Conservation (phyloP, 2,113 vertebrate genomes). For the Corythaeola cristata region DNA sequence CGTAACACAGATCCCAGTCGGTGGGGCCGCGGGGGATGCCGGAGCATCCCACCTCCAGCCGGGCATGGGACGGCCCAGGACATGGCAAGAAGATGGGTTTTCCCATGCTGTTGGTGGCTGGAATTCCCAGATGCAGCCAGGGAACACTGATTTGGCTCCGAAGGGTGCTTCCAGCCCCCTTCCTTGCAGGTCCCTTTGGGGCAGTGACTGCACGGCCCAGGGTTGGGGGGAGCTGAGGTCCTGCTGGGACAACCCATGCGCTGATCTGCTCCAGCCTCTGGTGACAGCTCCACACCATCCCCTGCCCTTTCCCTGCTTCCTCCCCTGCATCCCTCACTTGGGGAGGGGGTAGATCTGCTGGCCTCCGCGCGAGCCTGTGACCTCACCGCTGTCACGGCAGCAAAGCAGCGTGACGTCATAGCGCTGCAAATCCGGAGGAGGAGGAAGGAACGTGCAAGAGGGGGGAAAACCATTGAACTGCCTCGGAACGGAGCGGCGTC, state of each 20-base stretch:
- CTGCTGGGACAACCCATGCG: neutral
- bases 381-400: neutral
- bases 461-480: neutral
- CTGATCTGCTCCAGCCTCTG: neutral
- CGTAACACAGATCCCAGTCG: accelerated
- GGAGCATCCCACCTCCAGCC: neutral
- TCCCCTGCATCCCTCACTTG: neutral
- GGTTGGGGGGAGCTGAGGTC: neutral
- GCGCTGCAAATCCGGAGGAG: neutral
- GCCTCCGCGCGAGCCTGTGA: neutral
- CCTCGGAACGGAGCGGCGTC: neutral
- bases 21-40: accelerated
- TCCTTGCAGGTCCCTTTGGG: neutral
- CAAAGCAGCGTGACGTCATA: neutral
- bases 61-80: neutral
- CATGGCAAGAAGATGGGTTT: neutral
- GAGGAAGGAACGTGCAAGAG: neutral
- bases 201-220: neutral
- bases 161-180: neutral
- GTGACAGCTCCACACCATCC: neutral
- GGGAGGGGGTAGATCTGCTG: accelerated
- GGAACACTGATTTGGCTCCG: neutral
- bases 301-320: neutral
- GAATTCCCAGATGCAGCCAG: neutral
- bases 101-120: neutral